Evolutionary conservation across 2,888 invertebrate genomes (phyloP).

Genomic region (Muscina levida): DNA sequence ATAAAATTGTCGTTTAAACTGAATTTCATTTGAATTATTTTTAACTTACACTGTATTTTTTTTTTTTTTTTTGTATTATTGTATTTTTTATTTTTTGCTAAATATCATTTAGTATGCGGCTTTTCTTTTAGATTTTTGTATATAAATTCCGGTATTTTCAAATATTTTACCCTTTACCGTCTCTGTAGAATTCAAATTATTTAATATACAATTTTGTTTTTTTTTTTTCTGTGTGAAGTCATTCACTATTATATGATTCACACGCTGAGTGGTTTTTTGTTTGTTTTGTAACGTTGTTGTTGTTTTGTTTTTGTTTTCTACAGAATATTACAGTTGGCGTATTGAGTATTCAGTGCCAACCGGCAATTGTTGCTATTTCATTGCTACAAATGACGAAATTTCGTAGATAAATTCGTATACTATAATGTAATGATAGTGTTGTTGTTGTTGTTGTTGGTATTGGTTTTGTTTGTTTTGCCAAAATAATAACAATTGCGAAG

Average conservation of each 20-base stretch:
- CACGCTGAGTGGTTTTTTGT: neutral
- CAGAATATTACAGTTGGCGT: neutral
- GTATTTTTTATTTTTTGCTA: no score
- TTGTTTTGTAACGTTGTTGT: slow-evolving; percentile 7
- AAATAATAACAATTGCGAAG: slow-evolving; percentile 34
- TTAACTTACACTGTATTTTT: no score
- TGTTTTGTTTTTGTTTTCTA: neutral
- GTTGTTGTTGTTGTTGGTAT: neutral
- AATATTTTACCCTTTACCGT: no score
- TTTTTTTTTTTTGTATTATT: no score
- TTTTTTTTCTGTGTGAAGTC: slow-evolving; percentile 23
- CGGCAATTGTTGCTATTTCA: neutral
- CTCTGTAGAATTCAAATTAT: no score
- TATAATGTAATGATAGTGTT: neutral
- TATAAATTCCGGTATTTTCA: no score
- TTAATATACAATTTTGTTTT: neutral
- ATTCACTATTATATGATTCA: slow-evolving; percentile 27
- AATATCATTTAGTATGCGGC: no score
- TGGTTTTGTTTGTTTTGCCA: neutral
- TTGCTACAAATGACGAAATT: slow-evolving; percentile 4
- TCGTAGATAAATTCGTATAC: neutral
- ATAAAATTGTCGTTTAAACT: no score
- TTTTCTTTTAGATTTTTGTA: no score
- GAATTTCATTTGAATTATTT: no score
- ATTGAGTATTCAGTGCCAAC: neutral